A percentile compares a stretch with the other conserved stretches of the same genome.
phyloP scores from a whole-genome alignment of 2,113 vertebrate genomes.

The Todiramphus saurophagus region DNA sequence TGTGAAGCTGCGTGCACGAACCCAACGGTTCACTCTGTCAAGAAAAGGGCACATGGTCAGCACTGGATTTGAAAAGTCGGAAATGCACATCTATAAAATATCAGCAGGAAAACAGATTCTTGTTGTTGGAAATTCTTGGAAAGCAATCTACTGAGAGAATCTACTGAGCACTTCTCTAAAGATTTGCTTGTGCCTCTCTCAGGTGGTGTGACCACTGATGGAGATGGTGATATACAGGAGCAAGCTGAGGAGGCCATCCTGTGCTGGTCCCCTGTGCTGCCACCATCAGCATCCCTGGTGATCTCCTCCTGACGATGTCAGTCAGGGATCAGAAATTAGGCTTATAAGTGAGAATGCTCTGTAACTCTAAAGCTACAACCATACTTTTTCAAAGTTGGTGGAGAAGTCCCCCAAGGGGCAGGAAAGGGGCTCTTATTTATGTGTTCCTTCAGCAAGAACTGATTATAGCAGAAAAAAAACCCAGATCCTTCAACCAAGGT shows the following conservation, averaged over 20 bases:
- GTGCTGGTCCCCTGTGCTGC: rapidly evolving
- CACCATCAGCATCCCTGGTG: neutral
- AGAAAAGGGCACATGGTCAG: neutral
- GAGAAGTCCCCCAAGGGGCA: neutral
- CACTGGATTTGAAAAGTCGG: neutral
- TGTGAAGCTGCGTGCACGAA: neutral
- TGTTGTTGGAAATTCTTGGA: neutral
- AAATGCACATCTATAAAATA: neutral
- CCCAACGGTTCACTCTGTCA: neutral
- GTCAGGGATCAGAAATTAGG: neutral
- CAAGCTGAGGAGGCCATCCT: neutral
- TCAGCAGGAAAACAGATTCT: neutral
- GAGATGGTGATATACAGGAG: rapidly evolving
- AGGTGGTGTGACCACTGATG: neutral
- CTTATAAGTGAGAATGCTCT: neutral
- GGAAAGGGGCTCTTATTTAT: neutral
- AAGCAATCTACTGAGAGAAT: neutral
- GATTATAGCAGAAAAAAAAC: neutral
- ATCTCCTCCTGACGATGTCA: neutral
- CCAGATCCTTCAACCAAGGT: neutral
- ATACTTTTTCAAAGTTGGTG: neutral
- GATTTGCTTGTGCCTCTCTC: neutral
- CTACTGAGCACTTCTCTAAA: neutral
- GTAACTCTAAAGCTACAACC: neutral
- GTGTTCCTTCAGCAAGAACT: neutral